Evolutionary conservation across 2,113 vertebrate species (phyloP).

Genomic region (Aplodontia rufa): DNA sequence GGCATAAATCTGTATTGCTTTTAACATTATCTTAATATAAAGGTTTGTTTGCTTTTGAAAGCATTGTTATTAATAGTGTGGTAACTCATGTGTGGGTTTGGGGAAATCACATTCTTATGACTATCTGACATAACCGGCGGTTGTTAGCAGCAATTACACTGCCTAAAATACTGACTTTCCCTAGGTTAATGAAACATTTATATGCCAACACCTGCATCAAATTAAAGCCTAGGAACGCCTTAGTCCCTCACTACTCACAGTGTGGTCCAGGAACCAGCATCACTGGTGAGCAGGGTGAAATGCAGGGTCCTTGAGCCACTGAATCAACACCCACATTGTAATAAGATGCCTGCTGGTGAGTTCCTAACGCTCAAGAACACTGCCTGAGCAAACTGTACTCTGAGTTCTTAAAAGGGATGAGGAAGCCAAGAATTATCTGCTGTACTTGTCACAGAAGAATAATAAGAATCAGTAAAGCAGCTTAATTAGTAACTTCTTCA

Average conservation of each 20-base stretch:
- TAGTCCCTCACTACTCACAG: neutral
- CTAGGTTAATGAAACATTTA: constrained; percentile 38
- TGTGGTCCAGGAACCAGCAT: neutral
- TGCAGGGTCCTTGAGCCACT: neutral
- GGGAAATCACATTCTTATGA: neutral
- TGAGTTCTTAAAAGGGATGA: neutral
- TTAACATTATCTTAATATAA: constrained; percentile 28
- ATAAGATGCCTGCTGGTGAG: neutral
- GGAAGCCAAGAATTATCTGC: neutral
- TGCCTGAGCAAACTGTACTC: neutral
- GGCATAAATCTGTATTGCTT: neutral
- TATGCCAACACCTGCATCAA: neutral
- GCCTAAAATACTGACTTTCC: neutral
- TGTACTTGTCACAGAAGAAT: neutral
- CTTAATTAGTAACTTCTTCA: neutral
- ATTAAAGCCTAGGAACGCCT: neutral
- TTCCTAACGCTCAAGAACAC: neutral
- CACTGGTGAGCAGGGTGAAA: neutral
- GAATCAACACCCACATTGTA: neutral
- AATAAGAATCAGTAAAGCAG: neutral
- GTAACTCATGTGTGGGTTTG: neutral
- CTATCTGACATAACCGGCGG: neutral
- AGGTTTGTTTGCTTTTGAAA: constrained; percentile 44
- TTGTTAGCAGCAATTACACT: neutral
- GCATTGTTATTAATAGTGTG: constrained; percentile 36